These are phyloP conservation scores for Thermophis baileyi DNA, from an alignment of 2,113 vertebrate genomes.

Conservation along the genomic window DNA sequence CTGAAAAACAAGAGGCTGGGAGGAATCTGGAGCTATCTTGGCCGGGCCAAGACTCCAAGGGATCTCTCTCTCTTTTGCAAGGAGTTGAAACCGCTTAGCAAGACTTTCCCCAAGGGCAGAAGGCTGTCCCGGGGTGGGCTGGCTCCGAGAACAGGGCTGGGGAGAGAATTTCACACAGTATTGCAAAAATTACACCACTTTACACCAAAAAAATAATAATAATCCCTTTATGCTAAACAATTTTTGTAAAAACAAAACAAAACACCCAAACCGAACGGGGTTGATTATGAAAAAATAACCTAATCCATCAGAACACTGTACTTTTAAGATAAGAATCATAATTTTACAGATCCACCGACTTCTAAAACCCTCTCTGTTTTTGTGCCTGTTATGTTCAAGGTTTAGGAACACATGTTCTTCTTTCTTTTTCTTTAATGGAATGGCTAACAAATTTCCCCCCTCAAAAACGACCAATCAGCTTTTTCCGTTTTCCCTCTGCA, in stretches of 20 bases:
- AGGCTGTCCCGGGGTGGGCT: not conserved
- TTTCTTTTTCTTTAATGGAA: conserved; percentile 44
- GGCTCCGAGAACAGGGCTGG: not conserved
- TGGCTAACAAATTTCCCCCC: conserved; percentile 56
- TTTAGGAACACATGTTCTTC: conserved; percentile 51
- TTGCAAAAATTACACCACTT: conserved; percentile 44
- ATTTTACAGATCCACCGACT: conserved; percentile 69
- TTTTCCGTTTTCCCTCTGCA: conserved; percentile 69
- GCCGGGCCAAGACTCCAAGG: not conserved
- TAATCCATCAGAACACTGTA: conserved; percentile 67
- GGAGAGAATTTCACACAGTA: not conserved
- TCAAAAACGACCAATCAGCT: conserved; percentile 66
- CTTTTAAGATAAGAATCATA: conserved; percentile 66
- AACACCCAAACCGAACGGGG: not conserved
- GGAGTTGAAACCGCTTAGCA: not conserved
- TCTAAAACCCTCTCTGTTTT: conserved; percentile 68
- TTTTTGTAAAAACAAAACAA: not conserved
- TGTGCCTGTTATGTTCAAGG: conserved; percentile 59
- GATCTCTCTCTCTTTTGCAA: not conserved
- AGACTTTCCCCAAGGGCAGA: not conserved
- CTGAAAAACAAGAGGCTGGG: not conserved
- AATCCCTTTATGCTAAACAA: conserved; percentile 50
- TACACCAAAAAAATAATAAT: conserved; percentile 52
- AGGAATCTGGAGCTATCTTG: not conserved
- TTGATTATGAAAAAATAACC: conserved; percentile 65